Percentiles rank a stretch among this genome's conserved stretches.
Conservation (phyloP, 2,888 invertebrate genomes). For the Drosophila koepferae region DNA sequence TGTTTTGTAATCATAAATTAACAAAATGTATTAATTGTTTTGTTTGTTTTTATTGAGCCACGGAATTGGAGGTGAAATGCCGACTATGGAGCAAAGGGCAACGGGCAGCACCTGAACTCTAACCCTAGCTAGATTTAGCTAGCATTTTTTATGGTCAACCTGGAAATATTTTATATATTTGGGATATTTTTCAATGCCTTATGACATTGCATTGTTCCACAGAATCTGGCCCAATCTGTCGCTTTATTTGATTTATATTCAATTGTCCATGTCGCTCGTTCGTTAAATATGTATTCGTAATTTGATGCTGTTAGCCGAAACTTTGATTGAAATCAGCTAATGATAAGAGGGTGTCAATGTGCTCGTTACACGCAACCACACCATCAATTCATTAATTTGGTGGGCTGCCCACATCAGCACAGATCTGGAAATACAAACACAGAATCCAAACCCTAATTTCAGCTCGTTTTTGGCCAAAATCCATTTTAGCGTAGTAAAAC, state of each 20-base stretch:
- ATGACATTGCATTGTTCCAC: conserved; percentile 18
- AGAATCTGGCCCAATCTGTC: conserved; percentile 3
- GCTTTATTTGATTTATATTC: conserved; percentile 35
- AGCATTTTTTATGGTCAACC: conserved; percentile 27
- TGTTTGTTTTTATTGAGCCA: conserved; percentile 76
- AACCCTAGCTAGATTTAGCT: conserved; percentile 11
- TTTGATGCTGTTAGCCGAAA: conserved; percentile 40
- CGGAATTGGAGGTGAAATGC: conserved; percentile 69
- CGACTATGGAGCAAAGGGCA: conserved; percentile 43
- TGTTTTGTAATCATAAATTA: conserved; percentile 83
- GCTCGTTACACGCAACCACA: conserved; percentile 1
- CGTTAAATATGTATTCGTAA: conserved; percentile 56
- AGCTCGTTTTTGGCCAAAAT: background rate
- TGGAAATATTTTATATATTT: conserved; percentile 12
- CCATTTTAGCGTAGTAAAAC: background rate
- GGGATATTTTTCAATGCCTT: conserved; percentile 8
- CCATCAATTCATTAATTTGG: conserved; percentile 19
- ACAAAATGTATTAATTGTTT: conserved; percentile 83
- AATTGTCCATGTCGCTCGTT: conserved; percentile 36
- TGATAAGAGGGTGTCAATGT: conserved; percentile 22
- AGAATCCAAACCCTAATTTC: background rate
- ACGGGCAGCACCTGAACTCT: conserved; percentile 16
- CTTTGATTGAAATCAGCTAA: conserved; percentile 28
- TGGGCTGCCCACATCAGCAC: background rate
- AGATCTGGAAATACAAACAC: background rate